Evolutionary conservation across 2,888 invertebrate species (phyloP), one percentile per base, ranked within the genome.

Genomic region (Keiferia lycopersicella): DNA sequence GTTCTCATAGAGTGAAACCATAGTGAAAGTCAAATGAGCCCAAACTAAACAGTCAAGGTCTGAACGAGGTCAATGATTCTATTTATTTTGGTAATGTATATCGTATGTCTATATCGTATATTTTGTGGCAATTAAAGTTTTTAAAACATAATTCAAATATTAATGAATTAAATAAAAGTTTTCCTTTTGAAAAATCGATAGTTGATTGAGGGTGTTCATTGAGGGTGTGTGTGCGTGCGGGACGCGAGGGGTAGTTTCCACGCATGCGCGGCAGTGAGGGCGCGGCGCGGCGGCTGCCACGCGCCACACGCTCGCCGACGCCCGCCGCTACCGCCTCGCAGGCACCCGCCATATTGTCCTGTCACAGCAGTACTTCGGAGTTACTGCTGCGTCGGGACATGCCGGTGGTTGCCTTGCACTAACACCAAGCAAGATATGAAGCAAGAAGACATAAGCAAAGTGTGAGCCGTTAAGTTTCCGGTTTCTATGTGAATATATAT

Each of bases 321-420:
- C 83, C 88, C 88, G 86, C 73, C 79, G 73, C 72, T 73, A 69
- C 70, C 76, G 74, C 79, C 71, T 71, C 78, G 87, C 89, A 87
- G 92, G 91, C 87, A 88, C 93, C 94, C 95, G 93, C 94, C 95
- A 97, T 97, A 97, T 97, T 97, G 97, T 97, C 97, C 97, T 97
- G 97, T 97, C 97, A 97, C 97, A 97, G 97, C 97, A 97, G 97
- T 97, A 97, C 95, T 94, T 93, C 67, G 74, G 89, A 82, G 87
- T 93, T 97, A 97, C 97, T 97, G 97, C 96, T 97, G 96, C 94
- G 94, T 93, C 96, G 94, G 96, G 97, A 96, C 97, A 97, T 96
- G 78, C 80, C 83, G 90, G 88, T 70, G 76, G 83, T 75, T 83
- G 76, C 72, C 82, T 73, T 69, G 88, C 89, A 73, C 65, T n/a